Conservation (phyloP, 2,113 vertebrate genomes). For the Trochalopteron elliotii region DNA sequence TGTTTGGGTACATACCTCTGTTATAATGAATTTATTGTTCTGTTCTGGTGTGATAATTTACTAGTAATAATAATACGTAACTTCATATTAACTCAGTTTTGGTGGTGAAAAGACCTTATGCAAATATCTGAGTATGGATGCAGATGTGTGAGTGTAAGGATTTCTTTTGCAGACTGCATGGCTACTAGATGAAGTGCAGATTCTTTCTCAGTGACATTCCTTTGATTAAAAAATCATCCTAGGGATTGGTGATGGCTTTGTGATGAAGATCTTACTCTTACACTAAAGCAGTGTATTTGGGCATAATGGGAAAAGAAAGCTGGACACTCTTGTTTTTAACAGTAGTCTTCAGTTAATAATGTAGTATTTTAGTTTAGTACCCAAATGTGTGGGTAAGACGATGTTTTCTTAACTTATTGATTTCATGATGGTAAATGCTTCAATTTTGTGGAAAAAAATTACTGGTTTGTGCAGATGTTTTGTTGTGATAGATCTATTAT, state of each 20-base stretch:
- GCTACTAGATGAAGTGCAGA: not conserved
- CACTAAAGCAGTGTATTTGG: not conserved
- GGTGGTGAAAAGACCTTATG: not conserved
- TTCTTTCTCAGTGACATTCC: slow-evolving; percentile 21
- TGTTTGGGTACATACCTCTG: not conserved
- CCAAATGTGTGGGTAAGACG: slow-evolving; percentile 29
- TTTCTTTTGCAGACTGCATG: not conserved
- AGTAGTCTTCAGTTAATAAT: slow-evolving; percentile 14
- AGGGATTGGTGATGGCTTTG: not conserved
- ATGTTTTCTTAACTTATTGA: slow-evolving; percentile 75
- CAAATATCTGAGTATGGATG: not conserved
- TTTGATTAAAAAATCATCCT: slow-evolving; percentile 46
- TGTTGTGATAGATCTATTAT: slow-evolving; percentile 99
- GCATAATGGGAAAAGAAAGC: not conserved
- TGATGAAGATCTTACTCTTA: not conserved
- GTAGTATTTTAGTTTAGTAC: slow-evolving; percentile 33
- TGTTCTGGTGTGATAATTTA: not conserved
- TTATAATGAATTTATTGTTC: not conserved
- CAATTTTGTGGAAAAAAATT: slow-evolving; percentile 70
- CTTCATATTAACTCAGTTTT: not conserved
- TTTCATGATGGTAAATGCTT: slow-evolving; percentile 71
- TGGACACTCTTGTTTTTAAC: not conserved
- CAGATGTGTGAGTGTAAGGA: not conserved
- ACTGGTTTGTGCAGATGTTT: slow-evolving; percentile 89
- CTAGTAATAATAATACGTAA: not conserved